Evolutionary conservation across 2,888 invertebrate genomes (phyloP).

Genomic region (Meghimatium bilineatum): DNA sequence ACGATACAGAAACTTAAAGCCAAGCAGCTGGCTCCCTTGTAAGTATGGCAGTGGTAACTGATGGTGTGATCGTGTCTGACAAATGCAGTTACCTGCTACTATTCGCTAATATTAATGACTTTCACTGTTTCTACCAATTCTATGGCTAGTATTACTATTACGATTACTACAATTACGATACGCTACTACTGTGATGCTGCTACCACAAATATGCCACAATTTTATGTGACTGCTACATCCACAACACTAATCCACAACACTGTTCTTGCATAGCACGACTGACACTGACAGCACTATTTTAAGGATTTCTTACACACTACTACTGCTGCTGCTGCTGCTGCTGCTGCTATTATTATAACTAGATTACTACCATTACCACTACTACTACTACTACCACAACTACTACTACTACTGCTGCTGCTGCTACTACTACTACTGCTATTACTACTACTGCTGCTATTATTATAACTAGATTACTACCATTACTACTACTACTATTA

Average conservation of each 20-base stretch:
- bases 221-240: no score
- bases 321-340: constrained; percentile 19
- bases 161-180: background rate
- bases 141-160: background rate
- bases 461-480: background rate
- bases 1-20: constrained; percentile 61
- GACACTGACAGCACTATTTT: no score
- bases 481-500: constrained; percentile 5
- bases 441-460: constrained; percentile 7
- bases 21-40: constrained; percentile 51
- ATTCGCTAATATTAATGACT: no score
- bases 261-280: no score
- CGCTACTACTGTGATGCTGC: no score
- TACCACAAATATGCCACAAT: no score
- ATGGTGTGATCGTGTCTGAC: no score
- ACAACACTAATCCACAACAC: no score
- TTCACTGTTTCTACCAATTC: background rate
- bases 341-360: constrained; percentile 11
- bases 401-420: constrained; percentile 22
- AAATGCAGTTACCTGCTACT: no score
- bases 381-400: constrained; percentile 9
- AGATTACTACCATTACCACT: constrained; percentile 6
- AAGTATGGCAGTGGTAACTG: constrained; percentile 13
- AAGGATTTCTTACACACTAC: no score
- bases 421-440: constrained; percentile 11